A percentile compares a stretch with the other conserved stretches of the same genome.
phyloP scores from a whole-genome alignment of 2,888 invertebrate species.

The Parnassius orleans region DNA sequence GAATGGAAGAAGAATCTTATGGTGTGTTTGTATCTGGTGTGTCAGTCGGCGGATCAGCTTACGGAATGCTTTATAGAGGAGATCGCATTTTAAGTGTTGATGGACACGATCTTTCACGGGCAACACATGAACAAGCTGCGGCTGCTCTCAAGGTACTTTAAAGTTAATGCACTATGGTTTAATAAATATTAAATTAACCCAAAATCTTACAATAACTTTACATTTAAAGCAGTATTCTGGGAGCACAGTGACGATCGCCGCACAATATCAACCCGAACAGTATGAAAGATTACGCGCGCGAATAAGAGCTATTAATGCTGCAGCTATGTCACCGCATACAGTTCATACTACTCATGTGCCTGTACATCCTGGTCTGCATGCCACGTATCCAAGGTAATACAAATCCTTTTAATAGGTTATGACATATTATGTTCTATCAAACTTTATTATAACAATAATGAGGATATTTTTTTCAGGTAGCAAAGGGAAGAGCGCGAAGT shows the following conservation, averaged over 20 bases:
- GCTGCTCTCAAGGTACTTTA: slow-evolving; percentile 77
- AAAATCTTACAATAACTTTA: neutral
- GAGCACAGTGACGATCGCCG: slow-evolving; percentile 71
- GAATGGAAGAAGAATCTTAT: slow-evolving; percentile 63
- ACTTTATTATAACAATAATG: neutral
- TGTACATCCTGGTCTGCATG: slow-evolving; percentile 64
- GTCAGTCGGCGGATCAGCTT: slow-evolving; percentile 66
- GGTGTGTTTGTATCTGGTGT: slow-evolving; percentile 77
- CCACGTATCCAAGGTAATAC: slow-evolving; percentile 65
- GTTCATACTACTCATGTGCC: slow-evolving; percentile 56
- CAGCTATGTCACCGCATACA: slow-evolving; percentile 61
- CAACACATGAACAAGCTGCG: slow-evolving; percentile 90
- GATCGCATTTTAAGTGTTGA: slow-evolving; percentile 89
- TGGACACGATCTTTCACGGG: slow-evolving; percentile 85
- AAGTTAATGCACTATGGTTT: neutral
- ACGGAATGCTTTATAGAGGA: slow-evolving; percentile 82
- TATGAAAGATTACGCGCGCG: slow-evolving; percentile 74
- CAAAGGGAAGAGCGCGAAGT: slow-evolving; percentile 11
- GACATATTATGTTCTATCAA: no score
- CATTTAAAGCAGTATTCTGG: slow-evolving; percentile 63
- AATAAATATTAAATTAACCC: neutral
- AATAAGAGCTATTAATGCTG: slow-evolving; percentile 74
- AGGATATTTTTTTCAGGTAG: slow-evolving; percentile 27
- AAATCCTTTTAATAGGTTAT: no score
- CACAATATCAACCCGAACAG: slow-evolving; percentile 77